Evolutionary conservation across 2,797 vertebrate species (phyloP).

Genomic region (Margarornis squamiger): DNA sequence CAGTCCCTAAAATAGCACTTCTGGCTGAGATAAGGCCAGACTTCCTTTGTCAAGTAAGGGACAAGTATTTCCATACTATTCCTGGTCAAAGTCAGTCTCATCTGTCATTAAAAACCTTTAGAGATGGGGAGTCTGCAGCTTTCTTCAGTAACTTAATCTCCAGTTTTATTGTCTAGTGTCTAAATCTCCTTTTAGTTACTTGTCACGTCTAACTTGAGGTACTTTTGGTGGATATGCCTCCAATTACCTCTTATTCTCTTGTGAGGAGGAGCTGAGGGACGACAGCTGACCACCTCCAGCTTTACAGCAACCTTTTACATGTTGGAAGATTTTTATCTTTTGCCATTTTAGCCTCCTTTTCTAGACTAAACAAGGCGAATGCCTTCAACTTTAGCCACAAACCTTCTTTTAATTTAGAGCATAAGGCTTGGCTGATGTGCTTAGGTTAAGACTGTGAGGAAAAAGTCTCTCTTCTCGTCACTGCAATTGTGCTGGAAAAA

Average conservation of each 20-base stretch:
- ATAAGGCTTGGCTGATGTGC: background rate
- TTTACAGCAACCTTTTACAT: rapidly evolving
- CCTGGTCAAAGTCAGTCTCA: background rate
- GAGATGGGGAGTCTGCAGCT: background rate
- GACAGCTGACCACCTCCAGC: background rate
- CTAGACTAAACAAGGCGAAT: background rate
- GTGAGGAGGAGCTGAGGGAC: background rate
- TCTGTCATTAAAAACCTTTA: background rate
- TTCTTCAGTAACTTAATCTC: background rate
- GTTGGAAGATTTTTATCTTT: background rate
- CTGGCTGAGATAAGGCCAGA: background rate
- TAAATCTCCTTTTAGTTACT: background rate
- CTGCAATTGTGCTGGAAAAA: background rate
- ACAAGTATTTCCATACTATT: background rate
- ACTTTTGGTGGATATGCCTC: background rate
- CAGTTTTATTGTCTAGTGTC: background rate
- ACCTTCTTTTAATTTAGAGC: background rate
- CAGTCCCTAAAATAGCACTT: background rate
- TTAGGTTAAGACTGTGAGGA: background rate
- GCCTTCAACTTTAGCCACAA: background rate
- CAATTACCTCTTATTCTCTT: background rate
- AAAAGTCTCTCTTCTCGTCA: background rate
- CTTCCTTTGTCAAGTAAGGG: background rate
- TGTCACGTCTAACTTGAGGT: background rate
- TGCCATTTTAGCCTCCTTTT: background rate